Conservation (phyloP, 2,888 invertebrate genomes). For the Griposia aprilina region DNA sequence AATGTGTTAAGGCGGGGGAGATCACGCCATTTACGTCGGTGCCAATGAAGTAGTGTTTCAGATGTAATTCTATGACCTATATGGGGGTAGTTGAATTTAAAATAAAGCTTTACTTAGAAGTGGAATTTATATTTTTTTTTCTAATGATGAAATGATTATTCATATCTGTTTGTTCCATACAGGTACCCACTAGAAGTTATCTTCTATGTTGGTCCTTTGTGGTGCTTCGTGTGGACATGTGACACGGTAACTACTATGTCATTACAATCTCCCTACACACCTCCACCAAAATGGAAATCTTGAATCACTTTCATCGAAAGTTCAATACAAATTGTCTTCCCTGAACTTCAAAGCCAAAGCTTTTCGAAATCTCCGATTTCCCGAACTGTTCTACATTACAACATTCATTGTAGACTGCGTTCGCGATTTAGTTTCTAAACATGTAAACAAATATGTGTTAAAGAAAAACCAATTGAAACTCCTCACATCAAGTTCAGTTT, state of each 20-base stretch:
- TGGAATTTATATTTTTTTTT: no score
- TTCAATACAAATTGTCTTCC: constrained; percentile 11
- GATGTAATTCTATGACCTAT: constrained; percentile 1
- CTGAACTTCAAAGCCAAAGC: constrained; percentile 8
- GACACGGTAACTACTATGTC: no score
- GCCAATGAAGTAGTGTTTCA: constrained; percentile 4
- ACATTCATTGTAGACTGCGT: constrained; percentile 17
- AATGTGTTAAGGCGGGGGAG: constrained; percentile 55
- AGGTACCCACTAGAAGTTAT: background rate
- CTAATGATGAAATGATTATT: no score
- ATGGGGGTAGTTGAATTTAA: constrained; percentile 11
- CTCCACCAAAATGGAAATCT: constrained; percentile 17
- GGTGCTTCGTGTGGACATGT: background rate
- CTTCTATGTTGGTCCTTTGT: background rate
- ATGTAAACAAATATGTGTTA: background rate
- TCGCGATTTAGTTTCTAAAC: no score
- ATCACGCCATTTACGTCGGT: constrained; percentile 53
- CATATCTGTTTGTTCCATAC: background rate
- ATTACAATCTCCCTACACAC: background rate
- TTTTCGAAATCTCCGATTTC: constrained; percentile 38
- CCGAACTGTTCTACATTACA: constrained; percentile 30
- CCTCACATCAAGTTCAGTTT: background rate
- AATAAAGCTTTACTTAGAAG: constrained; percentile 1
- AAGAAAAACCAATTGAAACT: background rate
- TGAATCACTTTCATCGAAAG: constrained; percentile 16